Evolutionary conservation across 2,113 vertebrate genomes (phyloP).

Genomic region (Tyrannus savana): DNA sequence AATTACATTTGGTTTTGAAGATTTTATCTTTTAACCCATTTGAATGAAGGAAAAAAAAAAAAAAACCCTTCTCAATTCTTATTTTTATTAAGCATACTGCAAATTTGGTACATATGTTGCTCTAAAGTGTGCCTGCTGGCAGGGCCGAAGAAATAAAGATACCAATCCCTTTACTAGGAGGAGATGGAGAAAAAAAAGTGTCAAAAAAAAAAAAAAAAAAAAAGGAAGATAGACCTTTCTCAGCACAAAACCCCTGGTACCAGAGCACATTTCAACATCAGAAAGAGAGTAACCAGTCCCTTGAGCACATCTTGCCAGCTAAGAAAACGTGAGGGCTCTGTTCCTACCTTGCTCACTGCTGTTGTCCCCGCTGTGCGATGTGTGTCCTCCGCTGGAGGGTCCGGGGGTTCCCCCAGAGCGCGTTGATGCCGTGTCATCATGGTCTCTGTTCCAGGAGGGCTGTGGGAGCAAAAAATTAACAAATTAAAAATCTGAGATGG

Average conservation of each 20-base stretch:
- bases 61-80: neutral
- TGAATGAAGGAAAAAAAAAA: neutral
- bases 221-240: neutral
- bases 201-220: neutral
- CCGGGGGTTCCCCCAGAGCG: conserved; percentile 96
- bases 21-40: conserved; percentile 17
- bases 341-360: conserved; percentile 98
- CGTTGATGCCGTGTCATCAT: conserved; percentile 96
- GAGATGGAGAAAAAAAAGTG: neutral
- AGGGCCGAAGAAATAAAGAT: conserved; percentile 29
- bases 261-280: neutral
- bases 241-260: neutral
- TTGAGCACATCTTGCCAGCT: neutral
- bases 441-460: conserved; percentile 99
- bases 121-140: conserved; percentile 25
- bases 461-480: conserved; percentile 4
- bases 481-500: conserved; percentile 9
- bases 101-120: conserved; percentile 49
- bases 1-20: conserved; percentile 20
- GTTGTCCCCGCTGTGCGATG: conserved; percentile 98
- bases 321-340: conserved; percentile 7
- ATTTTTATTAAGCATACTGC: conserved; percentile 36
- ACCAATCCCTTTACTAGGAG: conserved; percentile 2
- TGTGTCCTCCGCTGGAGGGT: conserved; percentile 97
- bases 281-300: neutral